Percentiles rank a stretch among this genome's conserved stretches.
Conservation (phyloP, 2,113 vertebrate genomes). For the Poeciliopsis retropinna region DNA sequence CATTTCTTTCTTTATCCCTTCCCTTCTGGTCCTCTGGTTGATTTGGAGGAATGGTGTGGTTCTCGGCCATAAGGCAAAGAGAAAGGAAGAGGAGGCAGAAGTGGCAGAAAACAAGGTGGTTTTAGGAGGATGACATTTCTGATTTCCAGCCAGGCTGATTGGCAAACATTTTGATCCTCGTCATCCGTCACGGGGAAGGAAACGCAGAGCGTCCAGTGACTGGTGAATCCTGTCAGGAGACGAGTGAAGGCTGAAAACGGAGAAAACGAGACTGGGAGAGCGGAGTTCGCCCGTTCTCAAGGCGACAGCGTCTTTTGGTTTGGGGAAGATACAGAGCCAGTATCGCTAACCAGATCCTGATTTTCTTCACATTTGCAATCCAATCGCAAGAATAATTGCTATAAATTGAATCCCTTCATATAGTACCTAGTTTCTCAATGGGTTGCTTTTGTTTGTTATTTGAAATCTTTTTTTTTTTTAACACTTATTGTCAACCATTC, state of each 20-base stretch:
- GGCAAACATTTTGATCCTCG: slow-evolving; percentile 69
- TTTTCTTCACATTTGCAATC: neutral
- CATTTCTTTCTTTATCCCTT: slow-evolving; percentile 54
- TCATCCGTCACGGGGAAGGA: slow-evolving; percentile 69
- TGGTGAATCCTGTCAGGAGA: slow-evolving; percentile 76
- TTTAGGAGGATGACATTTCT: slow-evolving; percentile 73
- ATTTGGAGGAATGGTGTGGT: slow-evolving; percentile 59
- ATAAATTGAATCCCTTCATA: neutral
- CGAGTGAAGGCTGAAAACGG: slow-evolving; percentile 53
- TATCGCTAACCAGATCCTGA: slow-evolving; percentile 26
- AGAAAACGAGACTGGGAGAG: slow-evolving; percentile 62
- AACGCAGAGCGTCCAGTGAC: slow-evolving; percentile 76
- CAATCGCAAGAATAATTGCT: too few species aligned
- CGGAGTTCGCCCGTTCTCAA: slow-evolving; percentile 33
- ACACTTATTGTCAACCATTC: neutral
- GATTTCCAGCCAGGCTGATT: slow-evolving; percentile 80
- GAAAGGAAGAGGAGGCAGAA: slow-evolving; percentile 48
- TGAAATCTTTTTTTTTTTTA: too few species aligned
- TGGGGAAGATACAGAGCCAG: neutral
- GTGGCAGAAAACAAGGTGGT: slow-evolving; percentile 46
- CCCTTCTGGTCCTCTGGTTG: slow-evolving; percentile 57
- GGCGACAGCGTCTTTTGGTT: slow-evolving; percentile 22
- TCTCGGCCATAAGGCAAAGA: slow-evolving; percentile 50
- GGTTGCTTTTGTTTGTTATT: neutral
- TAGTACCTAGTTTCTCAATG: neutral